Evolutionary conservation across 2,797 vertebrate species (phyloP).

Genomic region (Prunella strophiata): DNA sequence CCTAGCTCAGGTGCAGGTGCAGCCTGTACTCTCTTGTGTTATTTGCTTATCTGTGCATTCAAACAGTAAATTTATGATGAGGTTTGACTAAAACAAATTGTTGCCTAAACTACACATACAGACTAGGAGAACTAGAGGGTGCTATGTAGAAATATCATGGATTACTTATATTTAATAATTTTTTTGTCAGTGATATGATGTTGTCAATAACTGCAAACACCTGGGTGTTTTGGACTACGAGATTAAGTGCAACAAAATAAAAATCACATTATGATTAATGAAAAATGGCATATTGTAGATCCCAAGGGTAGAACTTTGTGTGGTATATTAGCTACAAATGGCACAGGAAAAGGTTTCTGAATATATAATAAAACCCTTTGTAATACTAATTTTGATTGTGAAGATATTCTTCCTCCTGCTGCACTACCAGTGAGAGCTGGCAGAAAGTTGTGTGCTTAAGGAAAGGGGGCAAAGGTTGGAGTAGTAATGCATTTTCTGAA

Average conservation of each 20-base stretch:
- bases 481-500: not conserved
- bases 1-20: not conserved
- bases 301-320: not conserved
- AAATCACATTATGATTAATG: not conserved
- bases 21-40: not conserved
- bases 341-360: not conserved
- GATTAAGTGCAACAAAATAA: not conserved
- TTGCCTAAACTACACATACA: not conserved
- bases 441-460: not conserved
- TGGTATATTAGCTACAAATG: not conserved
- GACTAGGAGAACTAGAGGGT: not conserved
- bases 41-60: not conserved
- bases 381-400: not conserved
- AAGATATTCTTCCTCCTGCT: not conserved
- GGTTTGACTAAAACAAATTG: not conserved
- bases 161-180: not conserved
- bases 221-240: not conserved
- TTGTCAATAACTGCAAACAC: not conserved
- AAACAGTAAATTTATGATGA: not conserved
- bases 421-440: not conserved
- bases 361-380: not conserved
- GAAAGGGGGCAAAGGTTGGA: not conserved
- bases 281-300: not conserved
- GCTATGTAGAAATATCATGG: not conserved
- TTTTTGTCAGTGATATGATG: not conserved